These are phyloP conservation scores for Acheta domesticus DNA, from an alignment of 2,888 invertebrate genomes.

Conservation along the genomic window DNA sequence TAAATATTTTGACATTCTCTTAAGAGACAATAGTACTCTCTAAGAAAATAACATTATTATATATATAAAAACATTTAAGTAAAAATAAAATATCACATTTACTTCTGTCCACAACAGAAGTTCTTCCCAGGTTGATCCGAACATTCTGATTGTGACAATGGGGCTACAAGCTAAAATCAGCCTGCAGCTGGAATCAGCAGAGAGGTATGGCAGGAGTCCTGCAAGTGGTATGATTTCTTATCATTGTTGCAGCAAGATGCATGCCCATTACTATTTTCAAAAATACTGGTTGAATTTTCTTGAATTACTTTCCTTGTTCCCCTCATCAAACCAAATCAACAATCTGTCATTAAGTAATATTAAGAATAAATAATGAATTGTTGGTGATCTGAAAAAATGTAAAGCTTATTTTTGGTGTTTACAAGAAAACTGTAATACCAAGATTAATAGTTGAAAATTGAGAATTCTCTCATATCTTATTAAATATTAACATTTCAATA, in stretches of 20 bases:
- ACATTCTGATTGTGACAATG: background rate
- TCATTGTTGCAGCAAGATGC: background rate
- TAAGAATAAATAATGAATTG: too few relatives aligned
- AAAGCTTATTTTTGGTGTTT: too few relatives aligned
- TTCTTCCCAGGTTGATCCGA: background rate
- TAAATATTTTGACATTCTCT: conserved; percentile 8
- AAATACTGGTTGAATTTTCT: too few relatives aligned
- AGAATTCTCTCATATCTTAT: too few relatives aligned
- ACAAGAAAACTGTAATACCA: too few relatives aligned
- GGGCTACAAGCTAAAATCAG: background rate
- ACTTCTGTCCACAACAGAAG: conserved; percentile 18
- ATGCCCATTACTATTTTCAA: background rate
- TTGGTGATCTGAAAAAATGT: too few relatives aligned
- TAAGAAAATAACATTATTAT: background rate
- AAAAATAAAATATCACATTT: conserved; percentile 3
- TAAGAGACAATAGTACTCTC: background rate
- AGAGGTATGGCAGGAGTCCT: conserved; percentile 3
- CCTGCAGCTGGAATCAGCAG: background rate
- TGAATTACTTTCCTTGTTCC: too few relatives aligned
- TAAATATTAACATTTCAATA: too few relatives aligned
- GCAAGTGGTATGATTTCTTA: background rate
- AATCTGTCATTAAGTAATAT: too few relatives aligned
- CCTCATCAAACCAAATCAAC: too few relatives aligned
- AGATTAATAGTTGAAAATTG: too few relatives aligned
- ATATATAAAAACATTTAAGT: conserved; percentile 18